phyloP scores from a whole-genome alignment of 1,140 invertebrate species.

The Homarus americanus region DNA sequence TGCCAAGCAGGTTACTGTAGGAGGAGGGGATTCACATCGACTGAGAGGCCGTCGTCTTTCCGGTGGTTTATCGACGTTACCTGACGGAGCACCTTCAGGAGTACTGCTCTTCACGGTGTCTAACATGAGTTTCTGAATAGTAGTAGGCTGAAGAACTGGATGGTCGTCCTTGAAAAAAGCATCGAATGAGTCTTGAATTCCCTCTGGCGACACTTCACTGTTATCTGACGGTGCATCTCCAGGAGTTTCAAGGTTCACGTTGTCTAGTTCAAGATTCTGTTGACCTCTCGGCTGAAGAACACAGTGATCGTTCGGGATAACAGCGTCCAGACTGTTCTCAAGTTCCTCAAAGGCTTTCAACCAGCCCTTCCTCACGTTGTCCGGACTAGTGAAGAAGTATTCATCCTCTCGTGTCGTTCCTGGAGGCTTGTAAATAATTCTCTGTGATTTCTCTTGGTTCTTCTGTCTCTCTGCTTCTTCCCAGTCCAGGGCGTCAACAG shows the following conservation, averaged over 20 bases:
- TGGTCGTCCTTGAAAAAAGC: not conserved
- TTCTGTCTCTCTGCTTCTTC: not conserved
- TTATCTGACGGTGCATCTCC: not conserved
- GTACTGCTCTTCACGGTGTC: not conserved
- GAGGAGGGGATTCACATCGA: conserved; percentile 46
- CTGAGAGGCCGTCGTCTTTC: not conserved
- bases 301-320: not conserved
- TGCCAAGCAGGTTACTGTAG: conserved; percentile 32
- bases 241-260: not conserved
- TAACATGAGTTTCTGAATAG: too few species aligned
- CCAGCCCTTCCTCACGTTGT: conserved; percentile 9
- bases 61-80: not conserved
- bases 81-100: not conserved
- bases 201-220: too few species aligned
- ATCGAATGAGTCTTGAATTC: conserved; percentile 28
- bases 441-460: not conserved
- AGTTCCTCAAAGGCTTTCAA: conserved; percentile 29
- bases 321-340: conserved; percentile 19
- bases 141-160: too few species aligned
- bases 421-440: conserved; percentile 29
- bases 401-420: conserved; percentile 2
- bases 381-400: conserved; percentile 22
- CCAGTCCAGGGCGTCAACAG: conserved; percentile 37
- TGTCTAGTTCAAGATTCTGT: not conserved
- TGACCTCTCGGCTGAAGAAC: not conserved